phyloP scores from a whole-genome alignment of 2,113 vertebrate genomes.

The Sebastes fasciatus region DNA sequence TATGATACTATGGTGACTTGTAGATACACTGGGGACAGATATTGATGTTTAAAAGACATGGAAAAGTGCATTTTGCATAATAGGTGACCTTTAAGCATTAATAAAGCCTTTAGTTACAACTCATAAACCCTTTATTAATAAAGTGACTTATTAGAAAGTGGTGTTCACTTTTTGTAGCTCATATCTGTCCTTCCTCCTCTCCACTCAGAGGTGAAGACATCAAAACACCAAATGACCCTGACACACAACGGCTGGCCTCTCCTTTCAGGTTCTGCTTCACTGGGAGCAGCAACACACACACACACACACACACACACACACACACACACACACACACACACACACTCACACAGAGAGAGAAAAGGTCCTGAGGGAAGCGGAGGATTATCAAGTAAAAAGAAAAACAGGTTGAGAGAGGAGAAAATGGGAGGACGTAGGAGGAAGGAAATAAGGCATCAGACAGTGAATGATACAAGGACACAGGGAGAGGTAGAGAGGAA shows the following conservation, averaged over 20 bases:
- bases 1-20: too few relatives aligned
- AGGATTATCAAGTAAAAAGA: slow-evolving; percentile 38
- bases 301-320: slow-evolving; percentile 20
- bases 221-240: slow-evolving; percentile 49
- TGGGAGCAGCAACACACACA: slow-evolving; percentile 25
- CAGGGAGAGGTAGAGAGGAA: slow-evolving; percentile 4
- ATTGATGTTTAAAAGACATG: too few relatives aligned
- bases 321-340: slow-evolving; percentile 21
- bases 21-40: too few relatives aligned
- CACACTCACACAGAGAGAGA: slow-evolving; percentile 11
- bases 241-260: slow-evolving; percentile 19
- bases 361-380: slow-evolving; percentile 1
- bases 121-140: background rate
- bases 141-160: background rate
- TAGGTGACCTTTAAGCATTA: too few relatives aligned
- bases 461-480: slow-evolving; percentile 21
- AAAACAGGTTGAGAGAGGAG: slow-evolving; percentile 1
- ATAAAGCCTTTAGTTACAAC: background rate
- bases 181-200: slow-evolving; percentile 12
- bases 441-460: slow-evolving; percentile 1
- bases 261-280: slow-evolving; percentile 39
- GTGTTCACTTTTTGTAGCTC: background rate
- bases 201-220: slow-evolving; percentile 46
- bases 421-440: background rate
- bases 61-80: too few relatives aligned